phyloP scores from a whole-genome alignment of 2,888 invertebrate genomes.

The Epinotia bilunana region DNA sequence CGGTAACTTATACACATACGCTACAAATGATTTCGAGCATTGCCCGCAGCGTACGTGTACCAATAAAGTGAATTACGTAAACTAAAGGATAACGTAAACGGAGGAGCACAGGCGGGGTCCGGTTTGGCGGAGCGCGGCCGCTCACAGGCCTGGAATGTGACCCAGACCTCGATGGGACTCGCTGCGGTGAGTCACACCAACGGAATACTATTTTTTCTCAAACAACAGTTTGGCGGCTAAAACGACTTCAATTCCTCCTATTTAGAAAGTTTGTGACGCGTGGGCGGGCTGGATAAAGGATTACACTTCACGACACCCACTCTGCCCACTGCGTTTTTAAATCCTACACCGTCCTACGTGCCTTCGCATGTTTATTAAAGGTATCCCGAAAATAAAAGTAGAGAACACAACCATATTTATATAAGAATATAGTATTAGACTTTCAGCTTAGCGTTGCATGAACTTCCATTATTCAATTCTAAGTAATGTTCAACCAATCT shows the following conservation, averaged over 20 bases:
- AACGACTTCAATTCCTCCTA: conserved; percentile 57
- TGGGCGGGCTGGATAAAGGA: conserved; percentile 76
- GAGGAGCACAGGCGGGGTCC: conserved; percentile 57
- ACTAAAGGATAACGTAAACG: conserved; percentile 55
- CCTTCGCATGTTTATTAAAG: neutral
- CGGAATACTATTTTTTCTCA: conserved; percentile 55
- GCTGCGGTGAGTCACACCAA: conserved; percentile 74
- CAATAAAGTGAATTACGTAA: conserved; percentile 58
- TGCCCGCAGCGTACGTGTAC: conserved; percentile 18
- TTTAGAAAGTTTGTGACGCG: conserved; percentile 72
- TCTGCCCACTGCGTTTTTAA: conserved; percentile 51
- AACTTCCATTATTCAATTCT: no score
- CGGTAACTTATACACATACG: conserved; percentile 11
- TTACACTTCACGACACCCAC: conserved; percentile 63
- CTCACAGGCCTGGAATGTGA: conserved; percentile 75
- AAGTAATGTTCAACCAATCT: no score
- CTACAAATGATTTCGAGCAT: conserved; percentile 16
- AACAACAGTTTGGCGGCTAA: conserved; percentile 54
- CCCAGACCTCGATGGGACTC: conserved; percentile 77
- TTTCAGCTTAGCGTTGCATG: no score
- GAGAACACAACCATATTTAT: no score
- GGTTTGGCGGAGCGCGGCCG: conserved; percentile 54
- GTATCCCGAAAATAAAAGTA: no score
- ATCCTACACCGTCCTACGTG: conserved; percentile 58
- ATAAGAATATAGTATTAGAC: no score